Conservation (phyloP, 2,113 vertebrate genomes). For the Oriolus oriolus region DNA sequence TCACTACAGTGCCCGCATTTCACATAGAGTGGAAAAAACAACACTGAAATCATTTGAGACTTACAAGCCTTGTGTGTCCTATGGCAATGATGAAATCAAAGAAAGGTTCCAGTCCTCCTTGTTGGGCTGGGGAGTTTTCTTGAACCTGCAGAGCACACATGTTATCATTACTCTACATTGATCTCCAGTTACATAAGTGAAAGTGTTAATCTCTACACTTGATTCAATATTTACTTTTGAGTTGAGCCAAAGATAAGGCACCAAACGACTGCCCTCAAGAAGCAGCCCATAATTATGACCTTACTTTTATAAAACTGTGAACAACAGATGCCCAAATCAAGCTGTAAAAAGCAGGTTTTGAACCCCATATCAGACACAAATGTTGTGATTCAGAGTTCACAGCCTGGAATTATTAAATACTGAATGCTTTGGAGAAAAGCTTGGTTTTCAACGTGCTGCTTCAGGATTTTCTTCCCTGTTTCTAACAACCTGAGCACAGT, state of each 20-base stretch:
- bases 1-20: neutral
- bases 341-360: neutral
- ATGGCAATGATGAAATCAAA: slow-evolving; percentile 95
- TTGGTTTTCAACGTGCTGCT: neutral
- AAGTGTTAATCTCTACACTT: neutral
- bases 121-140: slow-evolving; percentile 89
- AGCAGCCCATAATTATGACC: neutral
- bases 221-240: neutral
- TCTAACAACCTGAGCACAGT: neutral
- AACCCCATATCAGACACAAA: neutral
- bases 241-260: neutral
- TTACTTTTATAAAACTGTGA: neutral
- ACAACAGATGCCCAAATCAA: neutral
- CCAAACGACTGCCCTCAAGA: neutral
- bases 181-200: neutral
- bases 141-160: slow-evolving; percentile 77
- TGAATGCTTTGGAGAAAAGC: neutral
- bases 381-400: neutral
- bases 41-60: neutral
- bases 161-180: neutral
- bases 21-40: neutral
- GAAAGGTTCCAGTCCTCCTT: slow-evolving; percentile 88
- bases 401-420: neutral
- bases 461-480: neutral
- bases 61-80: slow-evolving; percentile 85